Evolutionary conservation across 2,113 vertebrate genomes (phyloP), one percentile per base, ranked within the genome.

Genomic region (Gallinago media): DNA sequence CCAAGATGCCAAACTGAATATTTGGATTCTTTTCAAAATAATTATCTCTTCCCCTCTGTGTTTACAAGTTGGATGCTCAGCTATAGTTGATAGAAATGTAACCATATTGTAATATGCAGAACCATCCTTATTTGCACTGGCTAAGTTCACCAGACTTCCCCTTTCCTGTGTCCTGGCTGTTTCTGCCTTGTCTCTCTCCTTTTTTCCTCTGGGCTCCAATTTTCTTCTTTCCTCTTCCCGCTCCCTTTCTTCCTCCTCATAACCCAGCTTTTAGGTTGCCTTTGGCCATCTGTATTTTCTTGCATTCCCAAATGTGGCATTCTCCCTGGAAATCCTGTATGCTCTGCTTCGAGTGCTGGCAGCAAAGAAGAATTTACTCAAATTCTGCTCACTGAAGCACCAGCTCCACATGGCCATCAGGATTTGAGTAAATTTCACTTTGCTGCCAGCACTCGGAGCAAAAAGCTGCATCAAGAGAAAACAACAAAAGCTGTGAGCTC

Each of bases 381-480:
- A 79, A 88, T 94, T 85, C 82, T 93, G 89, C 59, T 77, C 88
- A 59, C 42, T 81, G 79, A 83, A 83, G 54, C 85, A 91, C 78
- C 76, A 82, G 89, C 74, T 93, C 82, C 71, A 82, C 52, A 52
- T 0, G 1, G n/a, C 68, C 84, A 94, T 59, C 68, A 91, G 62
- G 46, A 88, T 94, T 89, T 78, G 77, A 90, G 92, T 92, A 89
- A 94, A 96, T 96, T 95, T 92, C 74, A 84, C 83, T 97, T 96
- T 86, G 76, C 95, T 96, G 91, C 88, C 92, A 95, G 89, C 54
- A 82, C 65, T 95, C 34, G 13, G 49, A 86, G 78, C 70, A 94
- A 92, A 96, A 95, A 87, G 58, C 77, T 84, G 85, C 93, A 95
- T 92, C 85, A 78, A 94, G 91, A 94, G 88, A 94, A 83, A 96